These are phyloP conservation scores for Xiphydria camelus DNA, from an alignment of 2,888 invertebrate genomes.

Conservation along the genomic window DNA sequence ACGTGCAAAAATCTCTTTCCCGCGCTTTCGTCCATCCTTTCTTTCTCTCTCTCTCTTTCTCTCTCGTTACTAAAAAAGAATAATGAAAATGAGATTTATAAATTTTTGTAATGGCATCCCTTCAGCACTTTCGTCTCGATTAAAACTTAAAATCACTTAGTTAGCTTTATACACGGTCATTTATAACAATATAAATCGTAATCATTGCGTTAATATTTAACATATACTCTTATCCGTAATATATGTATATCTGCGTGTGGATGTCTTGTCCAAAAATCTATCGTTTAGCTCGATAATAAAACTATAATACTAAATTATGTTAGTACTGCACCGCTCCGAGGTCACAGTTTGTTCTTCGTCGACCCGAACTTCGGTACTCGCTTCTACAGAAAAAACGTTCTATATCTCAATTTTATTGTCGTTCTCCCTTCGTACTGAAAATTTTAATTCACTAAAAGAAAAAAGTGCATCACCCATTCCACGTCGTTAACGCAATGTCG, in stretches of 20 bases:
- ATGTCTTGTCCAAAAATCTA: slow-evolving; percentile 35
- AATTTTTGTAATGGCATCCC: slow-evolving; percentile 49
- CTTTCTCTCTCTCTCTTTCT: slow-evolving; percentile 7
- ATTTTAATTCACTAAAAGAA: slow-evolving; percentile 4
- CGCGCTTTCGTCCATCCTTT: slow-evolving; percentile 14
- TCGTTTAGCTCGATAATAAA: slow-evolving; percentile 25
- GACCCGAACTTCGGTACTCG: slow-evolving; percentile 5
- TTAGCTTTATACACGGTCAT: slow-evolving; percentile 58
- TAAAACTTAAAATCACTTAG: slow-evolving; percentile 57
- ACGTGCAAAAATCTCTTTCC: slow-evolving; percentile 24
- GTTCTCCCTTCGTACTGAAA: slow-evolving; percentile 10
- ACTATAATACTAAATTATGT: slow-evolving; percentile 36
- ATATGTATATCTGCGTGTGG: slow-evolving; percentile 44
- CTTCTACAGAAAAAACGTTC: no score
- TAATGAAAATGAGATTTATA: slow-evolving; percentile 33
- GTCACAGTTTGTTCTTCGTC: slow-evolving; percentile 30
- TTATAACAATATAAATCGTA: slow-evolving; percentile 57
- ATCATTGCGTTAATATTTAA: slow-evolving; percentile 57
- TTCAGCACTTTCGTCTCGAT: slow-evolving; percentile 46
- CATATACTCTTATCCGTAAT: slow-evolving; percentile 55
- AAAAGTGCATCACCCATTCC: no score
- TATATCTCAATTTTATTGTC: slow-evolving; percentile 23
- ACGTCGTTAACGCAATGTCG: slow-evolving; percentile 13
- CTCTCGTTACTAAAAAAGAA: slow-evolving; percentile 23
- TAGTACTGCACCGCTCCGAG: slow-evolving; percentile 47